Base-by-base conservation (phyloP, 2,888 invertebrate species). In the Bellardia bayeri region DNA sequence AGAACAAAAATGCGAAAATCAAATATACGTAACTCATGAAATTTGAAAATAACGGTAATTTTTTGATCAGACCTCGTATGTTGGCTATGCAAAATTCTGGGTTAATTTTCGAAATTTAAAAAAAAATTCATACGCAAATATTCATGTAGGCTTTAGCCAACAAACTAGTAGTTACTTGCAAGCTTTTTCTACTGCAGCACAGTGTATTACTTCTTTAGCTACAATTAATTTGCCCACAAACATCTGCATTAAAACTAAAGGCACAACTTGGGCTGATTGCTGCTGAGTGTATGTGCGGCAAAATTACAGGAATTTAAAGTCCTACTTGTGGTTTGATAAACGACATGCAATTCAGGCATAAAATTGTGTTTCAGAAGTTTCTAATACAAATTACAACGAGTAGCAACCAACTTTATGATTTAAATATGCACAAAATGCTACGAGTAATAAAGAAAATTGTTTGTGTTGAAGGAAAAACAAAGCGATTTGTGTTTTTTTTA, bases 341-440 rank as follows among this genome's bases (percentile, higher is more conserved):
- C 49, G 23, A 49, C 58, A 79, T 79, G 58, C 79, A 61, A 61
- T 58, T 61, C 68, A 37, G 68, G 14, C 79, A 79, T 79, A 79
- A 58, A 79, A 69, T 49, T 69, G 8, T 37, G 2, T 37, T 69
- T 5, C 69, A 69, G 33, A 68, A 5, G 6, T 79, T 66, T 45
- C 33, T 58, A 68, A 56, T 30, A 58, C 13, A 56, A 16, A 45
- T 69, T 37, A 33, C 37, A 33, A 16, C 9, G 3, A 7, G 2
- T 16, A 3, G 3, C 30, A 68, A 66, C 2, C 1, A 66, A 54
- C n/a, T 54, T 30, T n/a, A 56, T 78, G 30, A 45, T 56, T 56
- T 45, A 58, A 69, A 49, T 37, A 69, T 37, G 33, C 23, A 54
- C 54, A 23, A 58, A 68, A 33, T 16, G 54, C 49, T n/a, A 6